phyloP scores from a whole-genome alignment of 2,888 invertebrate species.

The Apodemia zela region DNA sequence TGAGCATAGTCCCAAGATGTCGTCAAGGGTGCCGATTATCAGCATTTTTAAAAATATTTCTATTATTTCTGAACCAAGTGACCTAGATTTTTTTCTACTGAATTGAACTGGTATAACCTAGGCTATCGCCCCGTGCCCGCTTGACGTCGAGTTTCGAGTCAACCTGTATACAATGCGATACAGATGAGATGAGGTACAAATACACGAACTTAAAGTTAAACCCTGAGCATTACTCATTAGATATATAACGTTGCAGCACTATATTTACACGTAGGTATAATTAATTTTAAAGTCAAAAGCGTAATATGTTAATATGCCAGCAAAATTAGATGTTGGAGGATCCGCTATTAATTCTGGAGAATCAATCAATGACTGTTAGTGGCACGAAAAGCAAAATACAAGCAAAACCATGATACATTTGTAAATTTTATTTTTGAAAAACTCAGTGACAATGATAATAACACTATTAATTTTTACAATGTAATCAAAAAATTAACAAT shows the following conservation, averaged over 20 bases:
- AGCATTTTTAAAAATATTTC: too few relatives aligned
- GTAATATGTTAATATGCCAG: background rate
- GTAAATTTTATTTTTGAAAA: constrained; percentile 58
- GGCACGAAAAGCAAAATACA: constrained; percentile 46
- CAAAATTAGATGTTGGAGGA: background rate
- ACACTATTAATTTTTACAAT: constrained; percentile 60
- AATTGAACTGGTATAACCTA: too few relatives aligned
- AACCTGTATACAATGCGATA: too few relatives aligned
- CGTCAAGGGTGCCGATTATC: too few relatives aligned
- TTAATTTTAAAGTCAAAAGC: background rate
- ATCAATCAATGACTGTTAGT: constrained; percentile 32
- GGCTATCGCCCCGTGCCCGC: too few relatives aligned
- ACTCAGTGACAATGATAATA: constrained; percentile 57
- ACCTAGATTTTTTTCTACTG: too few relatives aligned
- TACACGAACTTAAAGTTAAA: too few relatives aligned
- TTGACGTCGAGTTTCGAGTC: too few relatives aligned
- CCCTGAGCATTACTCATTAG: background rate
- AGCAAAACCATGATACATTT: constrained; percentile 56
- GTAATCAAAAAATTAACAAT: constrained; percentile 54
- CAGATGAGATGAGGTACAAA: too few relatives aligned
- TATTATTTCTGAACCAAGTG: too few relatives aligned
- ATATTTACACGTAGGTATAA: background rate
- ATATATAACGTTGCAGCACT: background rate
- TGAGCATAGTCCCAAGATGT: too few relatives aligned
- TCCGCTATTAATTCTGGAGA: background rate